Evolutionary conservation across 2,113 vertebrate genomes (phyloP).

Genomic region (Coregonus clupeaformis): DNA sequence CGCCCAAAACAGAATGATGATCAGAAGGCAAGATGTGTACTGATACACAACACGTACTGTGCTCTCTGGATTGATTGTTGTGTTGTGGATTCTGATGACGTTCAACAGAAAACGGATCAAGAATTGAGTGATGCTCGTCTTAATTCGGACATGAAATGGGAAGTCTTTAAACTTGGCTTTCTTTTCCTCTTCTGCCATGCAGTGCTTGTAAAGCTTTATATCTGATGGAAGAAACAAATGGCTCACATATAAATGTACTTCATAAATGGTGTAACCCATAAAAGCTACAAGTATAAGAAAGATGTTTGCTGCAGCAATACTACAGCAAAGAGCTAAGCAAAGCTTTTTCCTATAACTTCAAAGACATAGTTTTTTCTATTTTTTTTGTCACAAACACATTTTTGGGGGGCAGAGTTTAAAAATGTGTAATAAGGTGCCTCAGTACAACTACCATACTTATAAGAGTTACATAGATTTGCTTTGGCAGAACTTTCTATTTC

Average conservation of each 20-base stretch:
- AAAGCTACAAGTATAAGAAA: not conserved
- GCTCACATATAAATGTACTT: too few species aligned
- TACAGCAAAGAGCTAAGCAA: too few species aligned
- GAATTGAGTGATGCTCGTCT: not conserved
- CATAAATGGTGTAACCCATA: not conserved
- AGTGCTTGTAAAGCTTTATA: constrained; percentile 6
- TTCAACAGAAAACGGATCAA: constrained; percentile 1
- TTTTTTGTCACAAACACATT: too few species aligned
- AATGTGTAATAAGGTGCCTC: too few species aligned
- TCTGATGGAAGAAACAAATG: constrained; percentile 13
- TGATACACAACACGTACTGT: constrained; percentile 20
- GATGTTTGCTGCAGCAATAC: not conserved
- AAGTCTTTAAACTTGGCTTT: not conserved
- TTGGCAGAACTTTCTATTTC: not conserved
- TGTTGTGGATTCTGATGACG: constrained; percentile 11
- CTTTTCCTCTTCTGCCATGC: constrained; percentile 8
- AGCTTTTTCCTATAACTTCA: too few species aligned
- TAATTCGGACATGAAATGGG: not conserved
- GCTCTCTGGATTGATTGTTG: constrained; percentile 27
- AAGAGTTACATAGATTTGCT: not conserved
- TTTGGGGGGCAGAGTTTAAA: too few species aligned
- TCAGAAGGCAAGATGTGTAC: constrained; percentile 29
- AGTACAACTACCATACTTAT: too few species aligned
- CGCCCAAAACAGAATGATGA: constrained; percentile 22
- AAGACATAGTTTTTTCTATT: too few species aligned